A percentile compares a stretch with the other conserved stretches of the same genome.
These are phyloP conservation scores for Oxyruncus cristatus DNA, from an alignment of 2,113 vertebrate species.

Conservation along the genomic window DNA sequence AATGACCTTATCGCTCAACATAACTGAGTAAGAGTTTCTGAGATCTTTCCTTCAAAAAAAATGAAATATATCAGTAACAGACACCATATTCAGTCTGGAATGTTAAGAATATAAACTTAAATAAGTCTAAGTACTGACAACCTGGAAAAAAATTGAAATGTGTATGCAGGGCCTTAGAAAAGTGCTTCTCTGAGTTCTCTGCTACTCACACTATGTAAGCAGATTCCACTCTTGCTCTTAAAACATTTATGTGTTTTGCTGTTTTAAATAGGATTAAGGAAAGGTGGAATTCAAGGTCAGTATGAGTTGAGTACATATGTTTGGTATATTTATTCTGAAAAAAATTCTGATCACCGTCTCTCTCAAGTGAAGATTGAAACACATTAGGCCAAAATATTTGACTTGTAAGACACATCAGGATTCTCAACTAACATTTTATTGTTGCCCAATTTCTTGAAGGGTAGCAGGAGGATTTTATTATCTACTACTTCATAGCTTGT, in stretches of 20 bases:
- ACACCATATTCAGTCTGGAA: neutral
- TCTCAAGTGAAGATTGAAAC: neutral
- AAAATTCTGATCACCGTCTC: neutral
- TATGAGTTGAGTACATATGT: neutral
- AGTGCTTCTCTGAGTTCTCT: neutral
- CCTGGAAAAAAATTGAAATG: neutral
- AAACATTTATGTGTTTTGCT: neutral
- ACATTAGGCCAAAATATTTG: neutral
- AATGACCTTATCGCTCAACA: neutral
- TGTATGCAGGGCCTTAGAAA: neutral
- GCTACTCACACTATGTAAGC: neutral
- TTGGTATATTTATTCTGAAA: neutral
- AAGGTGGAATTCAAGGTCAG: neutral
- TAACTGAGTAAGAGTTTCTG: neutral
- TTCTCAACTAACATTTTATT: neutral
- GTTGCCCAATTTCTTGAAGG: neutral
- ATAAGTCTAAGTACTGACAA: neutral
- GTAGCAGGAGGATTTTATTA: neutral
- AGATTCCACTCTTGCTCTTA: neutral
- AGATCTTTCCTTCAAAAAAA: neutral
- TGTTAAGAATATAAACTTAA: neutral
- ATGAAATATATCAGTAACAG: neutral
- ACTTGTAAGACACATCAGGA: neutral
- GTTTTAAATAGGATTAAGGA: neutral
- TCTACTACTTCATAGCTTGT: neutral